Conservation (phyloP, 2,797 vertebrate species). For the Neomorphus geoffroyi region DNA sequence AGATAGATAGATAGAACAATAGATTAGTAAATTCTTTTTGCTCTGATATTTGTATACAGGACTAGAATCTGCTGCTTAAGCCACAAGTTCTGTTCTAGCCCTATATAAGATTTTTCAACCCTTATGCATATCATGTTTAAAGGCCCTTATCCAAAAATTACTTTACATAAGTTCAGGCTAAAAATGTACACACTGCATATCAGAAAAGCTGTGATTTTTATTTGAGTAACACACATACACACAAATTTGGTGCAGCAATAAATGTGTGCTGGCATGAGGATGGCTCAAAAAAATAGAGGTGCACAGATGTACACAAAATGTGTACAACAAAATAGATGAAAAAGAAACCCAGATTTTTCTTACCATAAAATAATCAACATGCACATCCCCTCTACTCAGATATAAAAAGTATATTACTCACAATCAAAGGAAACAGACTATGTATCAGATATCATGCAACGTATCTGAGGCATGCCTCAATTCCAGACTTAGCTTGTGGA, state of each 20-base stretch:
- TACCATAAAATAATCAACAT: conserved; percentile 40
- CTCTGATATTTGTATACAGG: background rate
- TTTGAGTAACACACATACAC: background rate
- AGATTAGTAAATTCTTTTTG: background rate
- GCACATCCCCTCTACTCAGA: background rate
- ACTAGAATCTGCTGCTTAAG: background rate
- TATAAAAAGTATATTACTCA: conserved; percentile 6
- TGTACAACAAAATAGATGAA: conserved; percentile 54
- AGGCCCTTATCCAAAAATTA: conserved; percentile 21
- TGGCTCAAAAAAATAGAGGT: conserved; percentile 30
- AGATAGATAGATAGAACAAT: background rate
- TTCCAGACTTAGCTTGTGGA: background rate
- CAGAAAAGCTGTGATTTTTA: conserved; percentile 54
- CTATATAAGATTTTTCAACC: conserved; percentile 58
- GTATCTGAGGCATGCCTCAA: conserved; percentile 1
- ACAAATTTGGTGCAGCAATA: conserved; percentile 30
- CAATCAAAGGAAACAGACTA: background rate
- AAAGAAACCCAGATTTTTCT: conserved; percentile 43
- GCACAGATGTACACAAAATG: conserved; percentile 47
- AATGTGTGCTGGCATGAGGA: conserved; percentile 33
- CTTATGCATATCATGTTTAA: conserved; percentile 36
- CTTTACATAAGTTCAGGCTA: conserved; percentile 52
- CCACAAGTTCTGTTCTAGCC: background rate
- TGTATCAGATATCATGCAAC: background rate
- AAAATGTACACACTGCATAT: conserved; percentile 35